Evolutionary conservation across 2,888 invertebrate species (phyloP).

Genomic region (Seira sanloemensis): DNA sequence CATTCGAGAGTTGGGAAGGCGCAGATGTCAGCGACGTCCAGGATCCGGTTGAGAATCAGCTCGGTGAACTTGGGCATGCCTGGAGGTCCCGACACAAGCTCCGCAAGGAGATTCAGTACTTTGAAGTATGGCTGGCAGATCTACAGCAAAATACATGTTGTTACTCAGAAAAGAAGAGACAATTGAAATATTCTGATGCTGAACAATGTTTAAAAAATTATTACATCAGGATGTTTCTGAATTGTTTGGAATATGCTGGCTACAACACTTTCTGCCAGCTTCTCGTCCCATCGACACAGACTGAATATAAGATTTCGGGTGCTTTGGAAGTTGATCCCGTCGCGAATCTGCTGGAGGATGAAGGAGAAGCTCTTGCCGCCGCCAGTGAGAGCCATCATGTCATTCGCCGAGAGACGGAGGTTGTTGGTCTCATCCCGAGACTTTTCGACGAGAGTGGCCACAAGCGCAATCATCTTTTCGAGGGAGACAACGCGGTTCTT

Average conservation of each 20-base stretch:
- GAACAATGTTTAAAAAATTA: conserved; percentile 61
- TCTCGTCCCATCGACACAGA: conserved; percentile 92
- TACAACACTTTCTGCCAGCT: conserved; percentile 90
- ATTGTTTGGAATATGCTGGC: conserved; percentile 94
- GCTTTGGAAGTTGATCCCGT: conserved; percentile 93
- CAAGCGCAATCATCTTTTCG: conserved; percentile 96
- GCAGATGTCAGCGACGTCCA: conserved; percentile 89
- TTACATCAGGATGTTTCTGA: conserved; percentile 91
- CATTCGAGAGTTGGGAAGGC: conserved; percentile 95
- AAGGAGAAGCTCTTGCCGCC: conserved; percentile 93
- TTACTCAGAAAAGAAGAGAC: conserved; percentile 70
- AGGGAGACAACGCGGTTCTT: conserved; percentile 93
- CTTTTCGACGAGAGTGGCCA: conserved; percentile 91
- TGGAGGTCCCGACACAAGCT: conserved; percentile 84
- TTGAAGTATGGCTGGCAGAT: conserved; percentile 95
- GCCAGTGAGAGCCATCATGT: conserved; percentile 88
- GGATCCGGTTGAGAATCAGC: conserved; percentile 89
- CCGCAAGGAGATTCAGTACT: conserved; percentile 90
- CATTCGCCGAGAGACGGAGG: conserved; percentile 85
- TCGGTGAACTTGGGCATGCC: conserved; percentile 94
- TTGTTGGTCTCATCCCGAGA: conserved; percentile 86
- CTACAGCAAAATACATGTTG: conserved; percentile 78
- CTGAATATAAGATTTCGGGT: conserved; percentile 94
- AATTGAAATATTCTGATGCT: conserved; percentile 27
- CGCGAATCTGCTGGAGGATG: conserved; percentile 95